phyloP scores from a whole-genome alignment of 2,888 invertebrate species.

The Tethea ocularis region DNA sequence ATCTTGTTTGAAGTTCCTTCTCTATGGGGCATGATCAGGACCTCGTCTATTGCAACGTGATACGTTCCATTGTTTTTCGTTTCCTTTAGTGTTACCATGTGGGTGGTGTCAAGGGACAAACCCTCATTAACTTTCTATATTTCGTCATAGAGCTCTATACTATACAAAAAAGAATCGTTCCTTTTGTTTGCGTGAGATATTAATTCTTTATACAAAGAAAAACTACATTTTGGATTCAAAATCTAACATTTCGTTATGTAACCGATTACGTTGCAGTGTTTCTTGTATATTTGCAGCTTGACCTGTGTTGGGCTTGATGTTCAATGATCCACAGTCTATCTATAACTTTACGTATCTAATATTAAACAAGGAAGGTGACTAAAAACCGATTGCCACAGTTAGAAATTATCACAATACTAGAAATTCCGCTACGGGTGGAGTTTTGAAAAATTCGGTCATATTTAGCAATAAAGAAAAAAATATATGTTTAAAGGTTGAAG shows the following conservation, averaged over 20 bases:
- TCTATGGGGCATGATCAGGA: constrained; percentile 48
- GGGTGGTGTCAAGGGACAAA: constrained; percentile 30
- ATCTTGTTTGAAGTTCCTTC: constrained; percentile 12
- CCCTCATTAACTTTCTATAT: constrained; percentile 5
- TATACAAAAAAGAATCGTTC: not conserved
- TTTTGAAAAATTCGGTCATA: too few species aligned
- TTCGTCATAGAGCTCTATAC: not conserved
- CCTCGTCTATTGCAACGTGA: constrained; percentile 40
- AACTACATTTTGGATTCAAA: not conserved
- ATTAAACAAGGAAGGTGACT: not conserved
- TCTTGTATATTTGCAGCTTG: constrained; percentile 31
- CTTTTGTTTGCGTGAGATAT: not conserved
- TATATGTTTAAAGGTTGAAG: too few species aligned
- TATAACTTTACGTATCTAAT: constrained; percentile 26
- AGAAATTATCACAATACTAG: too few species aligned
- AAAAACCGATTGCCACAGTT: too few species aligned
- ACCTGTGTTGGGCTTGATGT: constrained; percentile 46
- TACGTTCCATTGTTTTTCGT: constrained; percentile 48
- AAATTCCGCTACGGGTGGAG: too few species aligned
- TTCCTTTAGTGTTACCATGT: constrained; percentile 44
- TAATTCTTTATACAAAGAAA: not conserved
- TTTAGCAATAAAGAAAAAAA: too few species aligned
- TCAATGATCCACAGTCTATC: constrained; percentile 37
- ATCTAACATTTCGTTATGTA: constrained; percentile 2
- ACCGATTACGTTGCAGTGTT: not conserved